Evolutionary conservation across 2,888 invertebrate genomes (phyloP).

Genomic region (Pollenia angustigena): DNA sequence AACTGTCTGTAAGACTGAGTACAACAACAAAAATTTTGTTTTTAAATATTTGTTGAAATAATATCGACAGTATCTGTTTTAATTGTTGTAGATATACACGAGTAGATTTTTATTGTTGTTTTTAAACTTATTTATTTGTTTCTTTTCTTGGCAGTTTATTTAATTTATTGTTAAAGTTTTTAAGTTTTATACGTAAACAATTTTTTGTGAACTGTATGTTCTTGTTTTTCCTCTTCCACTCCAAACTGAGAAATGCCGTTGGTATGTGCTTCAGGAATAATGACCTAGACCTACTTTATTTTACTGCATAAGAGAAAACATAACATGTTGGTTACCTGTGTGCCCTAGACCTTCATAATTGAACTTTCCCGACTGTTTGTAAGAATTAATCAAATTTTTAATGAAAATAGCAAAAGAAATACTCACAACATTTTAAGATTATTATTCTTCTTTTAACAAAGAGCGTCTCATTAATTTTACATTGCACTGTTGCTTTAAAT

Average conservation of each 20-base stretch:
- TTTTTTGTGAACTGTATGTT: no score
- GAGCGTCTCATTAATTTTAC: no score
- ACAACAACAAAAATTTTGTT: background rate
- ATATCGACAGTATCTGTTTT: conserved; percentile 52
- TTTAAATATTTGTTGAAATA: background rate
- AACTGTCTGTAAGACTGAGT: conserved; percentile 30
- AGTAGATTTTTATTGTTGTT: conserved; percentile 18
- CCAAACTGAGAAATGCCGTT: background rate
- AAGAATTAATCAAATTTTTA: background rate
- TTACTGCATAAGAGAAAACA: background rate
- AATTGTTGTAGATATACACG: conserved; percentile 21
- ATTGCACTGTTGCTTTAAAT: no score
- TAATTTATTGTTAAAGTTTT: conserved; percentile 58
- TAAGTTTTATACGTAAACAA: background rate
- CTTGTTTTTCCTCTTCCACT: background rate
- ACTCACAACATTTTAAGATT: no score
- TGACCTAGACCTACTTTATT: conserved; percentile 40
- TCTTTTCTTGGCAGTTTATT: conserved; percentile 56
- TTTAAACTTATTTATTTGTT: conserved; percentile 25
- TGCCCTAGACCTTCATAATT: conserved; percentile 41
- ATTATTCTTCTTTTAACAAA: no score
- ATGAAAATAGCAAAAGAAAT: background rate
- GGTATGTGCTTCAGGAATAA: conserved; percentile 25
- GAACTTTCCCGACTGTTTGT: conserved; percentile 22
- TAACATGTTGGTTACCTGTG: background rate